A percentile compares a stretch with the other conserved stretches of the same genome.
Conservation (phyloP, 2,888 invertebrate genomes). For the Parnassius mnemosyne region DNA sequence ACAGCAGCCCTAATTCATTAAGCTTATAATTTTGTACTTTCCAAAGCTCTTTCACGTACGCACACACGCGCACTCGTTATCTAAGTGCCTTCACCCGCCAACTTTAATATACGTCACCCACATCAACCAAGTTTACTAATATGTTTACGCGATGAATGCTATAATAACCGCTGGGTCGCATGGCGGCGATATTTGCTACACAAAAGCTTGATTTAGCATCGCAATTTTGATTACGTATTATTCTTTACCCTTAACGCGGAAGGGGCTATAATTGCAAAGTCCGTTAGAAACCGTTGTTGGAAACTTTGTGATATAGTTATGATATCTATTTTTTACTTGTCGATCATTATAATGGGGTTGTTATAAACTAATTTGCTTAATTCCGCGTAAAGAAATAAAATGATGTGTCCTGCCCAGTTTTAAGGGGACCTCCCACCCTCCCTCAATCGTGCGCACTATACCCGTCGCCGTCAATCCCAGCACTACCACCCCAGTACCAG, state of each 20-base stretch:
- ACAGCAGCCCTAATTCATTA: too few relatives aligned
- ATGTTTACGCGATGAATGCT: constrained; percentile 6
- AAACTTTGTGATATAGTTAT: neutral
- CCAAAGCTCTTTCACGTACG: neutral
- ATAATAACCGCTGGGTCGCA: neutral
- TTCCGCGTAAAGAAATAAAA: too few relatives aligned
- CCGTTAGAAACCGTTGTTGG: neutral
- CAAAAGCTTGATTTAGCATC: constrained; percentile 77
- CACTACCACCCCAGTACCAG: too few relatives aligned
- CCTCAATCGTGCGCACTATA: too few relatives aligned
- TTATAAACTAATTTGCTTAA: too few relatives aligned
- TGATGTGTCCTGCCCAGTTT: too few relatives aligned
- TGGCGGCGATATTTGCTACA: constrained; percentile 82
- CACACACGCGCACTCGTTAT: neutral
- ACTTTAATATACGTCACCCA: constrained; percentile 15
- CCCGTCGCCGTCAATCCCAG: too few relatives aligned
- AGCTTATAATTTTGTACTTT: too few relatives aligned
- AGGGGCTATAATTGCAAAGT: neutral
- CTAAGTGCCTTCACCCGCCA: constrained; percentile 2
- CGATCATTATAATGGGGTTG: too few relatives aligned
- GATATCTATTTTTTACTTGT: too few relatives aligned
- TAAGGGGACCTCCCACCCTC: too few relatives aligned
- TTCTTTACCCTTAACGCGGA: constrained; percentile 1
- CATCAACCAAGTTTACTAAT: constrained; percentile 37
- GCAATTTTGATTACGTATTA: constrained; percentile 14